These are phyloP conservation scores for Pituophis catenifer DNA, from an alignment of 2,113 vertebrate genomes.

Conservation along the genomic window DNA sequence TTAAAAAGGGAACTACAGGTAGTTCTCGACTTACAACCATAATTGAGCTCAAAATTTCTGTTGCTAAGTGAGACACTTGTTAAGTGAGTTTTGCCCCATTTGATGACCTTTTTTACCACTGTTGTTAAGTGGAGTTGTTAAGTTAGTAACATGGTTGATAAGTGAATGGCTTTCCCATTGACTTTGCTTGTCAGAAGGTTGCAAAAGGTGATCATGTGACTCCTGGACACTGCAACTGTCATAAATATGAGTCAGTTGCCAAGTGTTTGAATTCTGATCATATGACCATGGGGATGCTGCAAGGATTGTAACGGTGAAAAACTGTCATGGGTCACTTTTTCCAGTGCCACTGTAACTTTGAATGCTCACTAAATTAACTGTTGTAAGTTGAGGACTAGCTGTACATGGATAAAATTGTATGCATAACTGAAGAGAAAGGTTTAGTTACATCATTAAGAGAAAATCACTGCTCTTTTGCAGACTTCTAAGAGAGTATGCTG, in stretches of 20 bases:
- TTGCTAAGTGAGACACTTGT: neutral
- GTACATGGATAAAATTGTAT: neutral
- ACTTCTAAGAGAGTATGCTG: slow-evolving; percentile 42
- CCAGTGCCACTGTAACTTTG: neutral
- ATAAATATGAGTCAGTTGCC: no score
- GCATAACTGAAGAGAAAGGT: slow-evolving; percentile 51
- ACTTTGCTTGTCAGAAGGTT: no score
- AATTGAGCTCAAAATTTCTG: no score
- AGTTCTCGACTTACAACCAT: no score
- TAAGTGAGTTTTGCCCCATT: neutral
- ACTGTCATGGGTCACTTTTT: no score
- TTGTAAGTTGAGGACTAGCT: neutral
- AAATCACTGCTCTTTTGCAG: slow-evolving; percentile 61
- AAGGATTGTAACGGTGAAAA: no score
- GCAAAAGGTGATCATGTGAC: no score
- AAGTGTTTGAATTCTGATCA: neutral
- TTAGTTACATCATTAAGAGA: slow-evolving; percentile 74
- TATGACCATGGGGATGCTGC: neutral
- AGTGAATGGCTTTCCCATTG: neutral
- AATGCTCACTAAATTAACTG: neutral
- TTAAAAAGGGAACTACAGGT: no score
- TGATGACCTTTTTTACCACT: neutral
- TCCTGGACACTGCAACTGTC: no score
- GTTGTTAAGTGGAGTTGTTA: neutral
- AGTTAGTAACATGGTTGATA: neutral